Evolutionary conservation across 92 coral and sea anemone genomes (phyloP), one percentile per base, ranked within the genome.

Genomic region (Phenganax stokvisi): DNA sequence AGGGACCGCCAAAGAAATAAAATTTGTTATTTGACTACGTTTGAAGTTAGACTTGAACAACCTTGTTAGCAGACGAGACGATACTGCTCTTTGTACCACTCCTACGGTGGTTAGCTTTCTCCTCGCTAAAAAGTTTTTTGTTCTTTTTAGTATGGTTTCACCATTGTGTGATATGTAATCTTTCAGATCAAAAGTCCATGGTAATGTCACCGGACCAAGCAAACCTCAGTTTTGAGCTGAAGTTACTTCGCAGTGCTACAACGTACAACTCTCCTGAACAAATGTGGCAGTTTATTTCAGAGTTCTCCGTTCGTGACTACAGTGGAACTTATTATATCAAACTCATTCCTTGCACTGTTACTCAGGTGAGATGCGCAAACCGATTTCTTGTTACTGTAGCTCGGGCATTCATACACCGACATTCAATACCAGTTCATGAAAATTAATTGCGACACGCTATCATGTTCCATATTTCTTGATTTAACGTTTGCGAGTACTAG

Each of bases 151-250:
- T 6, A 59, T 20, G 65, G 15, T 59, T 59, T 59, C 65, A 12
- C 10, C 0, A 11, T 69, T 69, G 4, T 29, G 20, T 71, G 76
- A 27, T 77, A 53, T 64, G 15, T 9, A 51, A 64, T 71, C 27
- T 59, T 68, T 31, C 61, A 93, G 97, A 86, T 56, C 85, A 82
- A 58, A 77, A 87, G 27, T 93, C 97, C 29, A 85, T 86, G 97
- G 97, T 96, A 54, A 87, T 96, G 78, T 96, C 99, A 80, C 99
- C 97, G 75, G 93, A 90, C 61, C 96, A 89, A 44, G 97, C 99
- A 30, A 90, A 92, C 62, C 86, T 90, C 37, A 92, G 96, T 68
- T 92, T 96, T 76, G 63, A 86, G 52, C 87, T 96, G 76, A 85
- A 74, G 72, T 89, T 92, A 74, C 64, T 85, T 13, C 85, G 97